phyloP scores from a whole-genome alignment of 2,888 invertebrate species.

The Polymixis lichenea region DNA sequence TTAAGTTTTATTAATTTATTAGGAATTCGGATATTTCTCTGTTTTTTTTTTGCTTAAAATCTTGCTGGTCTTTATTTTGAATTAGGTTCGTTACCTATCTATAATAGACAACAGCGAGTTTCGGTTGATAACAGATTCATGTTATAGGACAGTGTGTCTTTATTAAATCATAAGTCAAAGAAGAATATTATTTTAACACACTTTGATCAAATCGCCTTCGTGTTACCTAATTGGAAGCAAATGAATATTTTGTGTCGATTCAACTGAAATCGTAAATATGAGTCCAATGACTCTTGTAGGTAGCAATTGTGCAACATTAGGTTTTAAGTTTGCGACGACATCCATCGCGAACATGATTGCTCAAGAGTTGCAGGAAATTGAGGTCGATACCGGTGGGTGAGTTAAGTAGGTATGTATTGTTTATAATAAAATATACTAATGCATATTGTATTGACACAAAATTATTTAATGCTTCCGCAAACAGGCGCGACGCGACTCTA shows the following conservation, averaged over 20 bases:
- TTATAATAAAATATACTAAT: slow-evolving; percentile 20
- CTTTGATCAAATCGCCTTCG: not conserved
- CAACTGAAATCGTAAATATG: slow-evolving; percentile 30
- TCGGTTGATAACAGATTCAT: not conserved
- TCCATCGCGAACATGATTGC: slow-evolving; percentile 74
- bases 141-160: not conserved
- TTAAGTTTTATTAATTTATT: no score
- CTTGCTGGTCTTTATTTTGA: not conserved
- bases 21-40: not conserved
- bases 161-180: not conserved
- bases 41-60: not conserved
- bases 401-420: slow-evolving; percentile 26
- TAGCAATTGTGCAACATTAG: slow-evolving; percentile 75
- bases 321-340: slow-evolving; percentile 70
- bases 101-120: not conserved
- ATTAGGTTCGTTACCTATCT: not conserved
- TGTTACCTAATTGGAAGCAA: slow-evolving; percentile 3
- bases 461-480: not conserved
- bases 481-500: no score
- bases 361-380: slow-evolving; percentile 77
- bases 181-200: not conserved
- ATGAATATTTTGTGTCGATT: slow-evolving; percentile 26
- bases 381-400: slow-evolving; percentile 74
- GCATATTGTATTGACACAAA: slow-evolving; percentile 5
- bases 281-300: slow-evolving; percentile 80